A percentile compares a stretch with the other conserved stretches of the same genome.
Conservation (phyloP, 2,888 invertebrate species). For the Drosophila yooni region DNA sequence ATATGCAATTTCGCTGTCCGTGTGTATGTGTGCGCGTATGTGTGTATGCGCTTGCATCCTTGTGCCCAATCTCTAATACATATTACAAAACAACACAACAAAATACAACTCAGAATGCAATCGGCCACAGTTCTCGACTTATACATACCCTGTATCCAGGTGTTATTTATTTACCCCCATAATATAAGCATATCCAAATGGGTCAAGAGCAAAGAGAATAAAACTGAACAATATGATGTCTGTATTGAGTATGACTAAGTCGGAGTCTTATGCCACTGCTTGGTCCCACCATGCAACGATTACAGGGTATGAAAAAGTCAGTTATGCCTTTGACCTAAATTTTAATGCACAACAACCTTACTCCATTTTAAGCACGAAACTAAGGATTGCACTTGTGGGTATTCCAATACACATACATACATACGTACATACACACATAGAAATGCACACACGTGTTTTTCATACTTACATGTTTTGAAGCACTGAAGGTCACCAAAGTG, state of each 20-base stretch:
- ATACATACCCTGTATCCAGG: constrained; percentile 4
- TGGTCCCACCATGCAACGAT: neutral
- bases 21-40: constrained; percentile 35
- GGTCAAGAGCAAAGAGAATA: neutral
- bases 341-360: constrained; percentile 69
- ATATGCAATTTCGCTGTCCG: constrained; percentile 64
- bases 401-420: constrained; percentile 38
- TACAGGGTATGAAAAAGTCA: constrained; percentile 18
- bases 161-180: neutral
- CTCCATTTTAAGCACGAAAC: constrained; percentile 55
- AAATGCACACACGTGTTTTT: constrained; percentile 1
- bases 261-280: neutral
- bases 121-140: neutral
- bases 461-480: constrained; percentile 6
- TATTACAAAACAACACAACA: constrained; percentile 76
- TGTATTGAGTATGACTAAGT: neutral
- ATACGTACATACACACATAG: constrained; percentile 2
- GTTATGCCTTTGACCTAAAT: constrained; percentile 82
- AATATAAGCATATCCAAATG: neutral
- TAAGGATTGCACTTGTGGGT: constrained; percentile 65
- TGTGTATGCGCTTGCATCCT: constrained; percentile 72
- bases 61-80: constrained; percentile 81
- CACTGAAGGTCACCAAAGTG: constrained; percentile 55
- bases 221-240: neutral
- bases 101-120: constrained; percentile 3